Evolutionary conservation across 2,113 vertebrate species (phyloP), one percentile per base, ranked within the genome.

Genomic region (Actenoides lindsayi): DNA sequence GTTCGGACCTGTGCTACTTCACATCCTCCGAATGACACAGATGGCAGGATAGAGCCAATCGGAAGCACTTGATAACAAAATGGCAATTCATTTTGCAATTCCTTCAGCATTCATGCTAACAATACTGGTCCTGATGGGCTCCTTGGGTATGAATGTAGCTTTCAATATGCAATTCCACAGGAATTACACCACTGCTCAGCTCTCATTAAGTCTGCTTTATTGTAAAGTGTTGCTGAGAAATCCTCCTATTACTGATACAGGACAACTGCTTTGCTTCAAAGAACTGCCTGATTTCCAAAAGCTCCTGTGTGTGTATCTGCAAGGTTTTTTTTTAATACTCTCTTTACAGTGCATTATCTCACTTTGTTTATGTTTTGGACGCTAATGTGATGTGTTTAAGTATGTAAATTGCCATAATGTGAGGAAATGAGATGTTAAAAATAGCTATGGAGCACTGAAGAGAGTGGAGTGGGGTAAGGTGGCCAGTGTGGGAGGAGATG

Each of bases 191-290:
- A 95, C 96, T 82, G 94, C 90, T 97, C 71, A 67, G 96, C 75
- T 97, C 98, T 98, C 98, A 98, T 98, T 98, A 98, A 96, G 96
- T 98, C 97, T 96, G 96, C 97, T 98, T 97, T 98, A 97, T 98
- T 98, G 97, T 98, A 97, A 98, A 98, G 97, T 97, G 97, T 90
- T 92, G 97, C 98, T 93, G 96, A 97, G 97, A 98, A 96, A 98
- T 97, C 94, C 97, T 98, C 95, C 89, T 95, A 91, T 96, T 98
- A 69, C 94, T 96, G 94, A 91, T 94, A 96, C 89, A 97, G 98
- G 98, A 97, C 98, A 98, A 98, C 97, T 95, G 96, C 97, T 97
- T 97, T 95, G 97, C 97, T 97, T 98, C 96, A 97, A 92, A 97
- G 96, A 97, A 97, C 94, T 93, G 95, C 89, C 77, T 95, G 97